Percentiles rank a stretch among this genome's conserved stretches.
These are phyloP conservation scores for Hippocampus comes DNA, from an alignment of 2,113 vertebrate genomes.

Conservation along the genomic window DNA sequence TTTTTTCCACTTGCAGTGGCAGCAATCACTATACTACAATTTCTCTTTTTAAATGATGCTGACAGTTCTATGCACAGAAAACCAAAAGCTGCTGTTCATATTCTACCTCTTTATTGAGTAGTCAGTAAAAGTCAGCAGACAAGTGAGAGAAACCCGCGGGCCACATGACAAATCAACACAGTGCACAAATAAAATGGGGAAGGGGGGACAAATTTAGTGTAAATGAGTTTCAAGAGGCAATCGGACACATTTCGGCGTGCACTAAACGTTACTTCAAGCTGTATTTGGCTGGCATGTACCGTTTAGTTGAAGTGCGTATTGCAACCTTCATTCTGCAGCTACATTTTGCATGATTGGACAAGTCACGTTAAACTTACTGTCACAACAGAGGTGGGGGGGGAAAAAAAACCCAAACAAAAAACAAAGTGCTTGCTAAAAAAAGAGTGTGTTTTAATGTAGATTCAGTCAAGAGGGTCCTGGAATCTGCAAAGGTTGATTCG, in stretches of 20 bases:
- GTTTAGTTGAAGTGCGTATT: background rate
- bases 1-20: constrained; percentile 37
- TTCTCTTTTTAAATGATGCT: background rate
- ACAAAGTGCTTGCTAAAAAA: background rate
- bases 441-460: too few species aligned
- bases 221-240: constrained; percentile 6
- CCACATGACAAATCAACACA: constrained; percentile 38
- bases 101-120: constrained; percentile 84
- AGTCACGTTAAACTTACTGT: background rate
- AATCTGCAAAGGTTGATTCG: background rate
- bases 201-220: background rate
- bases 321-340: constrained; percentile 14
- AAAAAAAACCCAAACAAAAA: background rate
- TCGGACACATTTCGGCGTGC: background rate
- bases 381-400: background rate
- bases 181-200: constrained; percentile 24
- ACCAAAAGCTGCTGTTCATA: constrained; percentile 17
- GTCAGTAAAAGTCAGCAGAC: constrained; percentile 63
- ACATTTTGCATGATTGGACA: background rate
- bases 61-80: background rate
- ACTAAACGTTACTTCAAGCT: constrained; percentile 5
- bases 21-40: background rate
- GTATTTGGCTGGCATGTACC: constrained; percentile 1
- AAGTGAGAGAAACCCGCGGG: constrained; percentile 50
- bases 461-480: background rate